Conservation (phyloP, 2,888 invertebrate genomes). For the Sisyra terminalis region DNA sequence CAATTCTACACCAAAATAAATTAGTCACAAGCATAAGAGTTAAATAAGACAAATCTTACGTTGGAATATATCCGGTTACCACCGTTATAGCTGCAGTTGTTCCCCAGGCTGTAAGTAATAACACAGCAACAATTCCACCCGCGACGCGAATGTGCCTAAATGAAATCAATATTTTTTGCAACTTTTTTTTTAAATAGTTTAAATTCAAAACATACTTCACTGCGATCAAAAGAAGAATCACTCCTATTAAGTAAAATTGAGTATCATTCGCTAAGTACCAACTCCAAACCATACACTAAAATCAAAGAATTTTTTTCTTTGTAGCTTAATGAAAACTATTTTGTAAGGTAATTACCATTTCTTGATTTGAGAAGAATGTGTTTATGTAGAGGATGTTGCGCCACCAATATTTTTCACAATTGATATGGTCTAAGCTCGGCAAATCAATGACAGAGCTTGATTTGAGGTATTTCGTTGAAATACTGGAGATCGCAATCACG, state of each 20-base stretch:
- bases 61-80: constrained; percentile 18
- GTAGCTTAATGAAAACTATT: background rate
- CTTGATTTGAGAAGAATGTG: constrained; percentile 36
- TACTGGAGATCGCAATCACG: constrained; percentile 33
- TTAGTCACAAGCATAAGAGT: constrained; percentile 4
- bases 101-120: constrained; percentile 27
- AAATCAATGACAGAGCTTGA: constrained; percentile 31
- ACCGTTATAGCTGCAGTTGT: constrained; percentile 31
- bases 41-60: background rate
- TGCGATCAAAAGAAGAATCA: constrained; percentile 24
- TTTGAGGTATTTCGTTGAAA: constrained; percentile 29
- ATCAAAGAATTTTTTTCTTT: constrained; percentile 5
- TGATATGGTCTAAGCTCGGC: constrained; percentile 35
- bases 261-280: constrained; percentile 30
- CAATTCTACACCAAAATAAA: constrained; percentile 12
- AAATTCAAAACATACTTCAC: constrained; percentile 20
- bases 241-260: constrained; percentile 27
- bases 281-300: constrained; percentile 29
- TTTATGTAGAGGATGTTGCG: constrained; percentile 44
- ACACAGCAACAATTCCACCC: constrained; percentile 21
- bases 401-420: constrained; percentile 45
- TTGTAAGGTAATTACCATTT: too few relatives aligned
- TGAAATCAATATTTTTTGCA: background rate
- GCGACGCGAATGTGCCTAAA: constrained; percentile 3
- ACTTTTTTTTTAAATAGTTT: background rate